These are phyloP conservation scores for Microplitis demolitor DNA, from an alignment of 1,140 invertebrate species.

Conservation along the genomic window DNA sequence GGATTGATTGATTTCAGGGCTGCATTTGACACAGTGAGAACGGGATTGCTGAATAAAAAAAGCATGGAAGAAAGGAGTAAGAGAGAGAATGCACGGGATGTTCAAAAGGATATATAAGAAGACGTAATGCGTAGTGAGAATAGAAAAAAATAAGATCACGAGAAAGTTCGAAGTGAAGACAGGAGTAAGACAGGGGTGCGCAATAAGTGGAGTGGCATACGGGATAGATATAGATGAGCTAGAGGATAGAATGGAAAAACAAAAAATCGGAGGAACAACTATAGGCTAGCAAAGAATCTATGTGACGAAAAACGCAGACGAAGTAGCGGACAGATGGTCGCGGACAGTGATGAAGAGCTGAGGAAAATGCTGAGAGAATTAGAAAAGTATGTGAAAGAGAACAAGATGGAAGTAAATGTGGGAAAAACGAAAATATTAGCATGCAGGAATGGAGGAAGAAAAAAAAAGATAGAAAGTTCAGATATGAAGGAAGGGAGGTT, in stretches of 20 bases:
- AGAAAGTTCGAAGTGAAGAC: neutral
- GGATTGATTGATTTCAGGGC: neutral
- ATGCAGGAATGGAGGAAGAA: neutral
- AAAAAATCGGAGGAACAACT: neutral
- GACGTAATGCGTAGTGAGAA: neutral
- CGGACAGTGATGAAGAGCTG: neutral
- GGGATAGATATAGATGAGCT: neutral
- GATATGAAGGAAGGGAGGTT: no score
- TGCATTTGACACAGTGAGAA: neutral
- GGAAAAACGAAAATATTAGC: no score
- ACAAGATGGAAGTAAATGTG: neutral
- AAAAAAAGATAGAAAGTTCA: no score
- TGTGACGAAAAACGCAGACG: neutral
- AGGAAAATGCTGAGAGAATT: neutral
- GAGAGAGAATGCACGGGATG: neutral
- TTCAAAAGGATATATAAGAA: neutral
- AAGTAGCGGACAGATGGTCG: neutral
- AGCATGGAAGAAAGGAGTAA: neutral
- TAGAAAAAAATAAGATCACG: neutral
- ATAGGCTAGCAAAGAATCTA: neutral
- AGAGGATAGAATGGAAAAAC: neutral
- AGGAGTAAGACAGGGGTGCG: neutral
- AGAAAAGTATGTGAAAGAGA: neutral
- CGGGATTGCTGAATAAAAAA: neutral
- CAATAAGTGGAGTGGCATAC: neutral